Percentiles rank a stretch among this genome's conserved stretches.
These are phyloP conservation scores for Stenichneumon culpator DNA, from an alignment of 2,888 invertebrate genomes.

Conservation along the genomic window DNA sequence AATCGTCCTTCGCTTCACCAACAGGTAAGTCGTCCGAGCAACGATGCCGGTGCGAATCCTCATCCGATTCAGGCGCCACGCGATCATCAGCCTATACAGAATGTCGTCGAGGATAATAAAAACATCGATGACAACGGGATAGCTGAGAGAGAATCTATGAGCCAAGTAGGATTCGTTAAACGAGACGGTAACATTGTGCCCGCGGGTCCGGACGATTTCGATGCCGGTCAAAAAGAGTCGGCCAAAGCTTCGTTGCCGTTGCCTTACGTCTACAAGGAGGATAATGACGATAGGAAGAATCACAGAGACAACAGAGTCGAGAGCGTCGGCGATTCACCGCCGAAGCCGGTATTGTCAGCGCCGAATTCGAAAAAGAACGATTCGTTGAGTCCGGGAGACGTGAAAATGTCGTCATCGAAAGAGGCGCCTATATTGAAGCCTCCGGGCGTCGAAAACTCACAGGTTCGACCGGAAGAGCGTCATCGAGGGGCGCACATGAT, in stretches of 20 bases:
- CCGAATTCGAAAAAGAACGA: conserved; percentile 65
- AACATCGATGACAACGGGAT: conserved; percentile 56
- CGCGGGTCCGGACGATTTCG: conserved; percentile 76
- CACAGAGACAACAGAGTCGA: conserved; percentile 58
- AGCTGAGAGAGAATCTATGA: conserved; percentile 44
- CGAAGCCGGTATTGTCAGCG: conserved; percentile 68
- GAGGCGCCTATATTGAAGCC: conserved; percentile 65
- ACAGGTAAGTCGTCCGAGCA: conserved; percentile 82
- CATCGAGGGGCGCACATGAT: conserved; percentile 13
- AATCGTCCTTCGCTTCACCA: conserved; percentile 72
- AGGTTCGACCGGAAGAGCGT: conserved; percentile 46
- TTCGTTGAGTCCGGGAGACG: conserved; percentile 17
- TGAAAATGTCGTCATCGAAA: conserved; percentile 65
- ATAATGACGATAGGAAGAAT: conserved; percentile 39
- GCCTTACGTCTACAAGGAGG: conserved; percentile 69
- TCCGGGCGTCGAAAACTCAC: conserved; percentile 63
- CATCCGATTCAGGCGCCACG: conserved; percentile 78
- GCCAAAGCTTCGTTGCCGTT: conserved; percentile 67
- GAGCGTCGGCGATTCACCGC: conserved; percentile 65
- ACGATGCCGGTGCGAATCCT: conserved; percentile 75
- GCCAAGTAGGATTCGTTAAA: conserved; percentile 74
- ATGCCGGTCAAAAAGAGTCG: conserved; percentile 47
- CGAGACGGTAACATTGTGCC: conserved; percentile 78
- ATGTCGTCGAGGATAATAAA: conserved; percentile 59
- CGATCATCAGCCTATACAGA: conserved; percentile 74